Evolutionary conservation across 2,113 vertebrate species (phyloP).

Genomic region (Ammodramus savannarum): DNA sequence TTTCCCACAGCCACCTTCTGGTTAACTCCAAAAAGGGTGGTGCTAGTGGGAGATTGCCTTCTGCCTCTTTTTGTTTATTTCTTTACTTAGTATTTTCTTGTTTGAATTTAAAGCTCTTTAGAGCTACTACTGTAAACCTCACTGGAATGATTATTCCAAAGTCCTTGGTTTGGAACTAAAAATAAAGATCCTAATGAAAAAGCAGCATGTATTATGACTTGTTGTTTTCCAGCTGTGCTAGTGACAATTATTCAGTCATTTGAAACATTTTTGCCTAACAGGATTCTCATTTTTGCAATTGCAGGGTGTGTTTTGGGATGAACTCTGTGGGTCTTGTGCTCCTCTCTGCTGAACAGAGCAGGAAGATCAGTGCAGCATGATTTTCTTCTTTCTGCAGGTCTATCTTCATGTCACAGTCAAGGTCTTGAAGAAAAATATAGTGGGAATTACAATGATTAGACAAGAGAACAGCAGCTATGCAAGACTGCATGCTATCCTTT

Average conservation of each 20-base stretch:
- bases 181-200: neutral
- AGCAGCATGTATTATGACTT: neutral
- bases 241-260: neutral
- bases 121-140: neutral
- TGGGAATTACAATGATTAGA: neutral
- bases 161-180: neutral
- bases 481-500: neutral
- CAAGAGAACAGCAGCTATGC: neutral
- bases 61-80: neutral
- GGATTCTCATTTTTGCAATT: neutral
- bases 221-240: neutral
- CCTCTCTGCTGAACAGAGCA: neutral
- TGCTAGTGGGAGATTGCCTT: neutral
- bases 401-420: neutral
- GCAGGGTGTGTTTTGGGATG: neutral
- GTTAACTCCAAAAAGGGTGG: neutral
- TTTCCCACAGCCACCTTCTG: neutral
- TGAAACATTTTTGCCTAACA: neutral
- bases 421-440: neutral
- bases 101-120: neutral
- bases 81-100: neutral
- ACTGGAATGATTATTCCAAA: neutral
- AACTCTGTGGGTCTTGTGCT: neutral
- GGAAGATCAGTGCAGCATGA: neutral
- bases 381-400: neutral